Evolutionary conservation across 1,140 invertebrate genomes (phyloP).

Genomic region (Neodiprion lecontei): DNA sequence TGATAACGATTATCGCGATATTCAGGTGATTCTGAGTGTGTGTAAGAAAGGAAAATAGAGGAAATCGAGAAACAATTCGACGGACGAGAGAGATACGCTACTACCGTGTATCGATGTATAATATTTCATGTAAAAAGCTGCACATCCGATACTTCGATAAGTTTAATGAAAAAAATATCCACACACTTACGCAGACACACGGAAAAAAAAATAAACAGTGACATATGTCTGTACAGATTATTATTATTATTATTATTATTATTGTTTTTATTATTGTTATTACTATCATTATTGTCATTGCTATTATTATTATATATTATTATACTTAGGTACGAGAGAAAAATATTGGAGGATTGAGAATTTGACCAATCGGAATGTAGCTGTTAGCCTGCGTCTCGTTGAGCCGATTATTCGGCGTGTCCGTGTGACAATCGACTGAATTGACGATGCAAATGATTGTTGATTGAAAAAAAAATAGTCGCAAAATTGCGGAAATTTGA

Average conservation of each 20-base stretch:
- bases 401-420: constrained; percentile 39
- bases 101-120: too few relatives aligned
- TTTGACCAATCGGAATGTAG: constrained; percentile 41
- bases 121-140: too few relatives aligned
- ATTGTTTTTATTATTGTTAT: not conserved
- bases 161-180: too few relatives aligned
- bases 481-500: not conserved
- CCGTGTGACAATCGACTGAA: constrained; percentile 16
- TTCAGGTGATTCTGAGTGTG: constrained; percentile 61
- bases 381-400: constrained; percentile 38
- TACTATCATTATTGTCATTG: not conserved
- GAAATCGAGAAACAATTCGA: not conserved
- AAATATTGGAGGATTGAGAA: not conserved
- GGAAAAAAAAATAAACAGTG: not conserved
- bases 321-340: not conserved
- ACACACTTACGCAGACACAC: too few relatives aligned
- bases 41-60: not conserved
- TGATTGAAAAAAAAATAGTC: constrained; percentile 11
- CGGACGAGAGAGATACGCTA: not conserved
- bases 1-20: constrained; percentile 48
- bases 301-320: not conserved
- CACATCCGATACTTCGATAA: too few relatives aligned
- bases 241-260: not conserved
- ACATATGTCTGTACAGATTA: not conserved
- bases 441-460: constrained; percentile 2